Evolutionary conservation across 2,113 vertebrate genomes (phyloP), one percentile per base, ranked within the genome.

Genomic region (Vicugna pacos): DNA sequence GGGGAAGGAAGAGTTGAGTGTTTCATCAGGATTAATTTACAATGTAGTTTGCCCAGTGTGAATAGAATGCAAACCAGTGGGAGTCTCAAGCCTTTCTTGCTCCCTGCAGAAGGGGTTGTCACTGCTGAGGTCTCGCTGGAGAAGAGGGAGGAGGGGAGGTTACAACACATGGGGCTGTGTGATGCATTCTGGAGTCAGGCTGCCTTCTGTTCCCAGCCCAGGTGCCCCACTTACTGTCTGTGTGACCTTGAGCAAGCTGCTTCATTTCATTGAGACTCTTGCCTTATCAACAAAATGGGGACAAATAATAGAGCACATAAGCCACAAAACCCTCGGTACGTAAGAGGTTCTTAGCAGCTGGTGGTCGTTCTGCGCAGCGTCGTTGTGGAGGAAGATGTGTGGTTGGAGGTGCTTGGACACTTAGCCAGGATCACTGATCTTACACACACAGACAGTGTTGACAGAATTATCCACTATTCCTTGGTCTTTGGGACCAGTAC

Each of bases 61-160:
- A 93, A 73, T 89, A 84, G 94, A 95, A 91, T 81, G 92, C 91
- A 82, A 97, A 10, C 50, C 95, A 90, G 79, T 15, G 56, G 93
- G 73, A 56, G 58, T 42, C 82, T 80, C 11, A 50, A 54, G 48
- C 62, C 19, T 79, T 42, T 76, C 7, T 28, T n/a, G 26, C 72
- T 83, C 30, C 24, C 2, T 5, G n/a, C 46, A 67, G 91, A 92
- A 73, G 24, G 64, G 62, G 69, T 48, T 24, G 20, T 65, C 79
- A 42, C n/a, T 30, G 64, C 35, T 54, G 62, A 13, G 52, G 20
- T 24, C 56, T 42, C 38, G 38, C 76, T 76, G 24, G n/a, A 42
- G 42, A 56, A 14, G 19, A 80, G 2, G 19, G 48, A 0, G 28
- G 24, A 32, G 38, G 48, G 20, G 20, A 38, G 32, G 13, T 16